Percentiles rank a stretch among this genome's conserved stretches.
Evolutionary conservation across 2,888 invertebrate genomes (phyloP).

Genomic region (Trissoscelio sp.): DNA sequence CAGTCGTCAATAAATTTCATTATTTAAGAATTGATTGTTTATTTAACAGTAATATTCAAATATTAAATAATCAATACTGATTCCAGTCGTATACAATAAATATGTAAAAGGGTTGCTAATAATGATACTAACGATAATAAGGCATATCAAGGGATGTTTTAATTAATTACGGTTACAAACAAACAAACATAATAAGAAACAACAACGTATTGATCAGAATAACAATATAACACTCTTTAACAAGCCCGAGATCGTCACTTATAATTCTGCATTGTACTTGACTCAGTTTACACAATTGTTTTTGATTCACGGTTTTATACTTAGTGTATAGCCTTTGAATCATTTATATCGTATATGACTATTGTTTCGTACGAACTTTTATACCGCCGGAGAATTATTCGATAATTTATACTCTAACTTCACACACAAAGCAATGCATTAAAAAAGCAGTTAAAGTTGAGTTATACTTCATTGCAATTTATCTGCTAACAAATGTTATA

Average conservation of each 20-base stretch:
- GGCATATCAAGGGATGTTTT: neutral
- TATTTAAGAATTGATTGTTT: neutral
- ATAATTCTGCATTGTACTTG: slow-evolving; percentile 15
- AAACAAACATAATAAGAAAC: neutral
- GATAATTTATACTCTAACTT: slow-evolving; percentile 19
- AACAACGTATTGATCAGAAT: neutral
- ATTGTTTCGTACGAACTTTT: slow-evolving; percentile 30
- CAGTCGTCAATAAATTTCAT: neutral
- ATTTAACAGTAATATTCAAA: neutral
- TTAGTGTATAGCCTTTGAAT: slow-evolving; percentile 25
- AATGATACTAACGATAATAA: too few species aligned
- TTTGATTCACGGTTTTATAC: slow-evolving; percentile 15
- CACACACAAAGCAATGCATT: neutral
- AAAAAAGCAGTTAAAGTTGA: neutral
- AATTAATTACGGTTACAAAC: neutral
- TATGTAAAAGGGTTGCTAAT: too few species aligned
- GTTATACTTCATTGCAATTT: neutral
- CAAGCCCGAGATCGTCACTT: neutral
- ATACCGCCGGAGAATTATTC: neutral
- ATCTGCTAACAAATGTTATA: neutral
- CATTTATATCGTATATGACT: slow-evolving; percentile 10
- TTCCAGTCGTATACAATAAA: too few species aligned
- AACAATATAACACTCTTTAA: neutral
- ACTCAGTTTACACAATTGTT: slow-evolving; percentile 13
- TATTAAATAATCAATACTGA: neutral